Base-by-base conservation (phyloP, 1,140 invertebrate genomes). In the Tetragonula clypearis region DNA sequence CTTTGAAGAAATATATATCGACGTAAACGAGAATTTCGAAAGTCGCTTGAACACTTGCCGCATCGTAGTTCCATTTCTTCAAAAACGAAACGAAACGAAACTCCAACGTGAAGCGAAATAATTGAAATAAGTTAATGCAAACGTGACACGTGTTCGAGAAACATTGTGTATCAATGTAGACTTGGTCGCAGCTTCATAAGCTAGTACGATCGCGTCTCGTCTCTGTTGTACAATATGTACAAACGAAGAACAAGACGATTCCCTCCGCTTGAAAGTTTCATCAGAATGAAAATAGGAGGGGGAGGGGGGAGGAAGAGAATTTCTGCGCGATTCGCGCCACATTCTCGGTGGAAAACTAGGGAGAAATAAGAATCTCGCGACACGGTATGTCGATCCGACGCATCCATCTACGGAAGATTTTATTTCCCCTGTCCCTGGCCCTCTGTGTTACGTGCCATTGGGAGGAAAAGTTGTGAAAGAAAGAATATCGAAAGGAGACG, bases 381-480 rank as follows among this genome's bases (percentile, higher is more conserved):
- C 78, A 85, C 58, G 69, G 65, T 80, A 85, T n/a, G 58, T 73
- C 69, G 26, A 84, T 84, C 49, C 65, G 66, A 62, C 26, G 83
- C 77, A 80, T 84, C 83, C 56, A 60, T 84, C 77, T 49, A 72
- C 65, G 49, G 21, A 58, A 60, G 74, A 85, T 60, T 85, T 85
- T 85, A 80, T 82, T 76, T 8, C 72, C 41, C 23, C 6, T 65
- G 58, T 41, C 17, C 53, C 8, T 58, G 79, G 11, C 49, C 55
- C 26, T 35, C 66, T 17, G 19, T 65, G 23, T 65, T 76, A 35
- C 80, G 71, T 9, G 53, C 6, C 35, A 55, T 23, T 19, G 76
- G 49, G 56, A 76, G 56, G 74, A 86, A 73, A 83, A 62, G 80
- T 86, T 82, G 72, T 17, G 62, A 62, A 82, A 84, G 77, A 79